Conservation (phyloP, 2,113 vertebrate genomes). For the Corydoras sp. region DNA sequence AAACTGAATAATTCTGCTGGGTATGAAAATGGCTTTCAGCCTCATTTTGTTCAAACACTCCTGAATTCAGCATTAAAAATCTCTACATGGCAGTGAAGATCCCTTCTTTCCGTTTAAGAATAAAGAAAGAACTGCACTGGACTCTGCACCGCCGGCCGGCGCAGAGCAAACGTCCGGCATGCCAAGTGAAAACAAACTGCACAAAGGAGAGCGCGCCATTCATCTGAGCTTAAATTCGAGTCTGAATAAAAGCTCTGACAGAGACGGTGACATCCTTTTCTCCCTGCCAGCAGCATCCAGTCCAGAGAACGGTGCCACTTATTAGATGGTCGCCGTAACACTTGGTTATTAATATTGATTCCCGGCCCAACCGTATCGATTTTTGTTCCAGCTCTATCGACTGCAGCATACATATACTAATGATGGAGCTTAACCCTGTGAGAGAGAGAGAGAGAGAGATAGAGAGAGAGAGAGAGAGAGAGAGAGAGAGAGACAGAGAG, state of each 20-base stretch:
- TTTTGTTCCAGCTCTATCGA: slow-evolving; percentile 65
- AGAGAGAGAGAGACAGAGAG: too few species aligned
- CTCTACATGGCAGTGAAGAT: background rate
- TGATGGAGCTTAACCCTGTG: slow-evolving; percentile 52
- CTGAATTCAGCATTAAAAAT: background rate
- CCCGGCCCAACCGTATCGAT: slow-evolving; percentile 63
- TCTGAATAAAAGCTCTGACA: background rate
- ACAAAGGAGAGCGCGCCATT: background rate
- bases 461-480: slow-evolving; percentile 17
- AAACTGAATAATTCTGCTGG: too few species aligned
- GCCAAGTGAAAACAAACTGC: slow-evolving; percentile 4
- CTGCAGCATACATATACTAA: slow-evolving; percentile 47
- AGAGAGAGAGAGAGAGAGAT: slow-evolving; percentile 29
- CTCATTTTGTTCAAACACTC: too few species aligned
- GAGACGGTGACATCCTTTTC: slow-evolving; percentile 14
- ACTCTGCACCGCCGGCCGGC: background rate
- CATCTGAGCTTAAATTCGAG: slow-evolving; percentile 24
- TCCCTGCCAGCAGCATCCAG: slow-evolving; percentile 18
- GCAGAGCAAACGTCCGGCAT: background rate
- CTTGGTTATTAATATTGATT: slow-evolving; percentile 70
- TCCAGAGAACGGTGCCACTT: slow-evolving; percentile 42
- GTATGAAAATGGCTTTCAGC: too few species aligned
- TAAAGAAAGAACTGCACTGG: too few species aligned
- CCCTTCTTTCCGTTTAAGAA: background rate
- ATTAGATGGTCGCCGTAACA: slow-evolving; percentile 56